A percentile compares a stretch with the other conserved stretches of the same genome.
Evolutionary conservation across 2,113 vertebrate genomes (phyloP).

Genomic region (Glaucidium brasilianum): DNA sequence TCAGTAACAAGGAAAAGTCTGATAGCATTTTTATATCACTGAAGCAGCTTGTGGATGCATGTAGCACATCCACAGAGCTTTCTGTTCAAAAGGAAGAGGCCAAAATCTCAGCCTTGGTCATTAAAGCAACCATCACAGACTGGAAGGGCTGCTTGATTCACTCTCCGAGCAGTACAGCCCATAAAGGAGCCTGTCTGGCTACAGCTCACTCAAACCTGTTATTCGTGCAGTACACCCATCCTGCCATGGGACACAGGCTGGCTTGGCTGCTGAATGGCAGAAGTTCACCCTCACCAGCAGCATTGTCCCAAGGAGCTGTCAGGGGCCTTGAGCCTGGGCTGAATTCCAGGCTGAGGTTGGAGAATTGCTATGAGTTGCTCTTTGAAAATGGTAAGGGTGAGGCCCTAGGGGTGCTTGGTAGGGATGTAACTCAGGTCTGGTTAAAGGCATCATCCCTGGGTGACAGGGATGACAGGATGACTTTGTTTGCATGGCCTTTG

Average conservation of each 20-base stretch:
- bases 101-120: neutral
- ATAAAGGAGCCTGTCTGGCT: neutral
- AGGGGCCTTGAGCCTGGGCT: neutral
- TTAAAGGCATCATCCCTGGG: neutral
- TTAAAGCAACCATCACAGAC: neutral
- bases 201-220: neutral
- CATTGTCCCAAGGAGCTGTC: fast-evolving
- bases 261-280: fast-evolving
- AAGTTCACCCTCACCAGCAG: neutral
- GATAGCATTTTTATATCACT: neutral
- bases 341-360: neutral
- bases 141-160: neutral
- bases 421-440: fast-evolving
- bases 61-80: neutral
- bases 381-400: neutral
- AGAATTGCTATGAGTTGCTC: neutral
- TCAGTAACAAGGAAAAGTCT: neutral
- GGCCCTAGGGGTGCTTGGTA: neutral
- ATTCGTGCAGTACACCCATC: neutral
- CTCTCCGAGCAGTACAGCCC: neutral
- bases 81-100: neutral
- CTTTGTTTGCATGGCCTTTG: neutral
- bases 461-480: no score
- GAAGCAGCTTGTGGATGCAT: neutral
- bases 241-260: neutral